Conservation (phyloP, 2,113 vertebrate species). For the Serinus canaria region DNA sequence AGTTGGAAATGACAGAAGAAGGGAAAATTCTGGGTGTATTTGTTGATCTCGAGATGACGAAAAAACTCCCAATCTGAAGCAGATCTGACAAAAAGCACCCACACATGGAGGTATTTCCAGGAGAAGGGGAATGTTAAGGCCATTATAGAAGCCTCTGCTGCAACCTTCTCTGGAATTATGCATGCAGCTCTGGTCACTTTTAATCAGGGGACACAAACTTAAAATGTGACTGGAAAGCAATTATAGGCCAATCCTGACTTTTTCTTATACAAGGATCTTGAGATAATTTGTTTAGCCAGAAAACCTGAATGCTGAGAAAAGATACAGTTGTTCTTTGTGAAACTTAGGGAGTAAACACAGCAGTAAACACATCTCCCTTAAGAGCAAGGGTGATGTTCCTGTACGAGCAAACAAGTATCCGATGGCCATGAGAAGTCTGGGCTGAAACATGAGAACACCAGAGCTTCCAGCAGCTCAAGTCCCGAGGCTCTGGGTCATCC, state of each 20-base stretch:
- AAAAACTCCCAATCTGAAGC: neutral
- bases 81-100: neutral
- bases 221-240: neutral
- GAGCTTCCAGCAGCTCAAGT: neutral
- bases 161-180: neutral
- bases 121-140: neutral
- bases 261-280: neutral
- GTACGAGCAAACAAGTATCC: slow-evolving; percentile 50
- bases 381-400: slow-evolving; percentile 24
- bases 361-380: slow-evolving; percentile 40
- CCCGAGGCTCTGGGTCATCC: neutral
- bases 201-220: neutral
- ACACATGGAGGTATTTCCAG: neutral
- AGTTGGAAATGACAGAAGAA: neutral
- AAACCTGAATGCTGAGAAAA: neutral
- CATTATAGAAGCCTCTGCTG: neutral
- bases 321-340: neutral
- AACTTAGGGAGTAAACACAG: slow-evolving; percentile 30
- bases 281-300: neutral
- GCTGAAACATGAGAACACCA: slow-evolving; percentile 42
- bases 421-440: slow-evolving; percentile 20
- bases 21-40: slow-evolving; percentile 26
- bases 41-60: neutral
- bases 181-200: neutral
- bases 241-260: neutral